Conservation (phyloP, 2,113 vertebrate species). For the Eonycteris spelaea region DNA sequence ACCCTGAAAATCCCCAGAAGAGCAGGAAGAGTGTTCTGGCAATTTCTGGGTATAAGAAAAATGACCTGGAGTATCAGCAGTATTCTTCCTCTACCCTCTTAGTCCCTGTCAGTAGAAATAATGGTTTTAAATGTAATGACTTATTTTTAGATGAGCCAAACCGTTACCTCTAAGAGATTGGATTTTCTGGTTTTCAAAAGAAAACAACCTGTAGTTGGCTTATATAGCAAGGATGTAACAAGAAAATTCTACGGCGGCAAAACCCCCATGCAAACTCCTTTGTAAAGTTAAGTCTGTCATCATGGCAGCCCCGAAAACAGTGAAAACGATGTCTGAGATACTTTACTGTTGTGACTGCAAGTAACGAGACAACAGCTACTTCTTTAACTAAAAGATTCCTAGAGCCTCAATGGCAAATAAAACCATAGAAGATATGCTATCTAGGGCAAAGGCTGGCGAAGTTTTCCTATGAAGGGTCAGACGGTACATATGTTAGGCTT, state of each 20-base stretch:
- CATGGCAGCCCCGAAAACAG: background rate
- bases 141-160: conserved; percentile 38
- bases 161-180: background rate
- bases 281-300: background rate
- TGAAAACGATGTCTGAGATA: background rate
- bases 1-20: background rate
- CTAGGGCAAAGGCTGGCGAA: background rate
- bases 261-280: background rate
- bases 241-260: background rate
- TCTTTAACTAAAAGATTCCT: background rate
- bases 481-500: background rate
- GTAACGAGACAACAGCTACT: background rate
- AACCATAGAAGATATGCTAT: background rate
- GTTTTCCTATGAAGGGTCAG: background rate
- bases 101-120: background rate
- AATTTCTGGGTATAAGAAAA: conserved; percentile 18
- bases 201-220: conserved; percentile 20
- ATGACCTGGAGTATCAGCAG: background rate
- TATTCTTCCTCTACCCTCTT: background rate
- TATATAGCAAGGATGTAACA: background rate
- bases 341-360: background rate
- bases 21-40: background rate
- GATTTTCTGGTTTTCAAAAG: conserved; percentile 21
- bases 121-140: background rate
- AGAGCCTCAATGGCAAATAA: background rate